phyloP scores from a whole-genome alignment of 2,888 invertebrate genomes.

The Zaprionus obscuricornis region DNA sequence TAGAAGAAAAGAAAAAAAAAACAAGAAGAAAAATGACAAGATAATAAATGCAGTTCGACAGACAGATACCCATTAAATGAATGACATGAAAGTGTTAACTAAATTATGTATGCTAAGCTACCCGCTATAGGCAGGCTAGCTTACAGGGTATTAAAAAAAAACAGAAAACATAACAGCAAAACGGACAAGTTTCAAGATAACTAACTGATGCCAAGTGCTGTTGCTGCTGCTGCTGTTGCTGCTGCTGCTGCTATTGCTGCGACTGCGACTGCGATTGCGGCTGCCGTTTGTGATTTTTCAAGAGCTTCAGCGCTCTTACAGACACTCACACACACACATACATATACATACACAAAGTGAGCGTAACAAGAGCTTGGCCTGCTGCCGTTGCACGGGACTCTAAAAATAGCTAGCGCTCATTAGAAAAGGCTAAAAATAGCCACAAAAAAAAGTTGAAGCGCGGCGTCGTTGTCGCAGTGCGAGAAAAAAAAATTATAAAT shows the following conservation, averaged over 20 bases:
- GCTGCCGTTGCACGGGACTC: constrained; percentile 57
- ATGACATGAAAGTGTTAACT: too few relatives aligned
- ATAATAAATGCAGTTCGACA: too few relatives aligned
- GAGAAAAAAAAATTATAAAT: constrained; percentile 21
- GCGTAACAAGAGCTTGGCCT: constrained; percentile 47
- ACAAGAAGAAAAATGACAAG: constrained; percentile 40
- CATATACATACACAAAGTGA: constrained; percentile 16
- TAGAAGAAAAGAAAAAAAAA: constrained; percentile 11
- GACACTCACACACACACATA: constrained; percentile 17
- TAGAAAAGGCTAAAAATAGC: constrained; percentile 78
- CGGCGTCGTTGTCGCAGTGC: constrained; percentile 17
- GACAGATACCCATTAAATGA: too few relatives aligned
- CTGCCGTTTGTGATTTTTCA: constrained; percentile 1
- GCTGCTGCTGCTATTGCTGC: too few relatives aligned
- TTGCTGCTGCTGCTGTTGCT: constrained; percentile 7
- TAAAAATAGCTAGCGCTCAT: constrained; percentile 76
- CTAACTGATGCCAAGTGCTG: constrained; percentile 44
- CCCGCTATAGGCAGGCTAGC: too few relatives aligned
- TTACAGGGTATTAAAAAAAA: background rate
- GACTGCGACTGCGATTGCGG: too few relatives aligned
- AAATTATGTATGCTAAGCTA: too few relatives aligned
- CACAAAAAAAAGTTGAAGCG: constrained; percentile 48
- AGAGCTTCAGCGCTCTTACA: constrained; percentile 22
- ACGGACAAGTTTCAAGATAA: constrained; percentile 56
- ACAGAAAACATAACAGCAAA: constrained; percentile 46